Evolutionary conservation across 1,140 invertebrate species (phyloP).

Genomic region (Oscheius sp.): DNA sequence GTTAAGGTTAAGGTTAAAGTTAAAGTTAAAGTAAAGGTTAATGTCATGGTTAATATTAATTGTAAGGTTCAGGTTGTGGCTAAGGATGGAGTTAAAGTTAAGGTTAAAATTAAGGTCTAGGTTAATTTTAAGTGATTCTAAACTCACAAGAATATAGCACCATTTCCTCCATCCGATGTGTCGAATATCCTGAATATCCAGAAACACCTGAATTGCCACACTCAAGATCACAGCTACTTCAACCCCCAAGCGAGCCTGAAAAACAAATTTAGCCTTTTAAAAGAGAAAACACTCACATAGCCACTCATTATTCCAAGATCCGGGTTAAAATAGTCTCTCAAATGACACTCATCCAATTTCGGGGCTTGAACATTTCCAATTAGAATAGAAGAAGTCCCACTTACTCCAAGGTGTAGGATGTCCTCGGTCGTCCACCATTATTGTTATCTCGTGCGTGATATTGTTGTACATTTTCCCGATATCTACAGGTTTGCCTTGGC

Average conservation of each 20-base stretch:
- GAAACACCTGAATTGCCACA: conserved; percentile 41
- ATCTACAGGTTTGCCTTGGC: neutral
- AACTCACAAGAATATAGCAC: conserved; percentile 29
- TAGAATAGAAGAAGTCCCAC: neutral
- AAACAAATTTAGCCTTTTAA: neutral
- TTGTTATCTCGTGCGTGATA: neutral
- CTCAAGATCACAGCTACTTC: conserved; percentile 32
- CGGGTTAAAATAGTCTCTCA: conserved; percentile 19
- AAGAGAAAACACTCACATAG: neutral
- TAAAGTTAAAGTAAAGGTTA: too few species aligned
- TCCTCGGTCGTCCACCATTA: neutral
- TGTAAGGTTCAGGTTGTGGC: too few species aligned
- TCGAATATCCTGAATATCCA: conserved; percentile 49
- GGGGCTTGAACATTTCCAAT: neutral
- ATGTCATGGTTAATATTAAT: too few species aligned
- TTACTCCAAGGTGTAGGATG: neutral
- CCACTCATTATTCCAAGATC: conserved; percentile 6
- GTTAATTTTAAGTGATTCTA: too few species aligned
- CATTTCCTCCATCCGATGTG: conserved; percentile 48
- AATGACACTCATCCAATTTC: conserved; percentile 18
- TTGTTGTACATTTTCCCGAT: neutral
- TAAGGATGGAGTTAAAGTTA: too few species aligned
- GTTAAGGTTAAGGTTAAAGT: too few species aligned
- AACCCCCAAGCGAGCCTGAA: conserved; percentile 28
- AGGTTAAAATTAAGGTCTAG: too few species aligned